Base-by-base conservation (phyloP, 2,113 vertebrate genomes). In the Accipiter virgatus region DNA sequence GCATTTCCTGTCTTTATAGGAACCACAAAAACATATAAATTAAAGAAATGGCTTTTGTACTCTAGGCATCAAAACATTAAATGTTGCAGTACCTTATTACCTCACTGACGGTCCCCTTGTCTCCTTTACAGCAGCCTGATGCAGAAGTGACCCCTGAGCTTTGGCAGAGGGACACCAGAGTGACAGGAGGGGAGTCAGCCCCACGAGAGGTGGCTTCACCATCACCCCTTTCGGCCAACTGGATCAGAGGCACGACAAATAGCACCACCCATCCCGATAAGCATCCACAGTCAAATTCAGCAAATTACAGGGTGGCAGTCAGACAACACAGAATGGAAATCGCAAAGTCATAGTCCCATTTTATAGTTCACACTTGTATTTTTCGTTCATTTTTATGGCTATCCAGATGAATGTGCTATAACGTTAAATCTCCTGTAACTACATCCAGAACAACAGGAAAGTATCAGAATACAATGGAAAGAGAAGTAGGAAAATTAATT, bases 171-270 rank as follows among this genome's bases (percentile, higher is more conserved):
- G 36, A 59, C 23, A 34, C 3, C 0, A 5, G 45, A 55, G 38
- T 1, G 6, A 63, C 0, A 1, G 15, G 34, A 81, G 47, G 36
- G 25, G 7, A 34, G 13, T 26, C 31, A 71, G 19, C 14, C n/a
- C 20, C 43, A 31, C 0, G 0, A 21, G 40, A 79, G 21, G 36
- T 36, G 16, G 27, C 8, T 90, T 83, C 16, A 17, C 18, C 55
- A 45, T 45, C 16, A 23, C 27, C 7, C 15, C 3, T 0, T 58
- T 67, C 1, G 2, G 32, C 26, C 32, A 34, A 10, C 40, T 43
- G 62, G 17, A 36, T 70, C 66, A 70, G 23, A 86, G 61, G 27
- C 27, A 40, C 0, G 3, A 36, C 36, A 86, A 62, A 68, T 13
- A 9, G 27, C 31, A 53, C 45, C 13, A 66, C 34, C 53, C 17